phyloP scores from a whole-genome alignment of 2,113 vertebrate species.

The Sitta europaea region DNA sequence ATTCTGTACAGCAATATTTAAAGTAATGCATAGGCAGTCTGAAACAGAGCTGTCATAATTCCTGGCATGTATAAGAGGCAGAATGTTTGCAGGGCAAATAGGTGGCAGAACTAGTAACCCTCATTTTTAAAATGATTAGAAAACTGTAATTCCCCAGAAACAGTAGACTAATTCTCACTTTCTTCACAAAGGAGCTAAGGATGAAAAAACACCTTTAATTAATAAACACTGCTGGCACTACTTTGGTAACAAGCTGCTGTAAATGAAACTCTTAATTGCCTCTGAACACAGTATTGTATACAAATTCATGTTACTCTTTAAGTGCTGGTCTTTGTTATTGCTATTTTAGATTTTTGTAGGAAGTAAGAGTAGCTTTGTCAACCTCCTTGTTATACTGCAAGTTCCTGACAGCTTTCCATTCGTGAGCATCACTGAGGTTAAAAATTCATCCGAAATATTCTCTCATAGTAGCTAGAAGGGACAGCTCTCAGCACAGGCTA shows the following conservation, averaged over 20 bases:
- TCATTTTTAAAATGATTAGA: slow-evolving; percentile 49
- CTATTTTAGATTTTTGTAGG: neutral
- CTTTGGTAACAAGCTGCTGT: slow-evolving; percentile 55
- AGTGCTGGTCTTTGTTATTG: neutral
- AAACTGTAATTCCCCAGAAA: slow-evolving; percentile 62
- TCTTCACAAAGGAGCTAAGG: slow-evolving; percentile 25
- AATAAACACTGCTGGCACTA: slow-evolving; percentile 47
- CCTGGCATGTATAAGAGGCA: neutral
- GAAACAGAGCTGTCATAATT: neutral
- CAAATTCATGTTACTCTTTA: slow-evolving; percentile 35
- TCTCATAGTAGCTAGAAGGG: neutral
- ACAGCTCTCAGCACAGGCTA: neutral
- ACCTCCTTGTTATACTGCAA: neutral
- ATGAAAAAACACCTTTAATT: slow-evolving; percentile 70
- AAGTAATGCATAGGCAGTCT: neutral
- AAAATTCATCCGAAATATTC: neutral
- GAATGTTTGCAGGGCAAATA: neutral
- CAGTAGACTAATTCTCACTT: slow-evolving; percentile 55
- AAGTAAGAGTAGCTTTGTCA: neutral
- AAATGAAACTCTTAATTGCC: slow-evolving; percentile 60
- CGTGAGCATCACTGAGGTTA: neutral
- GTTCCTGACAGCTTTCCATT: neutral
- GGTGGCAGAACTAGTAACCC: neutral
- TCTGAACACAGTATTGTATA: slow-evolving; percentile 27
- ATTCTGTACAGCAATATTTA: slow-evolving; percentile 1